Conservation (phyloP, 2,888 invertebrate species). For the Lepidocyrtoides sp. region DNA sequence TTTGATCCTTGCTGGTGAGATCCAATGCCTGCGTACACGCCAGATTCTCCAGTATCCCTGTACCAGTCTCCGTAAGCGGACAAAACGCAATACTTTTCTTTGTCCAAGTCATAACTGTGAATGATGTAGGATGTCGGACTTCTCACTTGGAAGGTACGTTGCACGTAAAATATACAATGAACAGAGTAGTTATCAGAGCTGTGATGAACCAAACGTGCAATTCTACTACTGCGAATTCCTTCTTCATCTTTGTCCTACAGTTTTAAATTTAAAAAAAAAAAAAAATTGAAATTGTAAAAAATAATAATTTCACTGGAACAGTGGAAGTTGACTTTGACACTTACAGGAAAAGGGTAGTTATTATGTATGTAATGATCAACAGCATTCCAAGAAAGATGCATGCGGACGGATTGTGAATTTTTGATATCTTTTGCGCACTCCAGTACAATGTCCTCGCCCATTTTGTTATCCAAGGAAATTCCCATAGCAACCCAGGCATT, state of each 20-base stretch:
- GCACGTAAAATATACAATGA: conserved; percentile 43
- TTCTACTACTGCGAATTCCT: too few species aligned
- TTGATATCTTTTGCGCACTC: conserved; percentile 25
- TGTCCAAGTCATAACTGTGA: neutral
- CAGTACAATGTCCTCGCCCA: conserved; percentile 42
- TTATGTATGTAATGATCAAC: too few species aligned
- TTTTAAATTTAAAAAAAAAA: neutral
- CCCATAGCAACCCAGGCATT: conserved; percentile 26
- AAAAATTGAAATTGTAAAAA: neutral
- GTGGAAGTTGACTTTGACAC: too few species aligned
- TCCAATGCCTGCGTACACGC: neutral
- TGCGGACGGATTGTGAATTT: neutral
- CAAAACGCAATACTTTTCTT: conserved; percentile 1
- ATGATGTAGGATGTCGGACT: neutral
- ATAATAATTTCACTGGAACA: too few species aligned
- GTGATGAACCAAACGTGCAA: neutral
- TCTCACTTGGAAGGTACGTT: neutral
- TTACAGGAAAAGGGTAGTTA: too few species aligned
- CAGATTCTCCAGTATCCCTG: neutral
- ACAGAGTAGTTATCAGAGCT: neutral
- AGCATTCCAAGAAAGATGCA: conserved; percentile 35
- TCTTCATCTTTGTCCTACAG: neutral
- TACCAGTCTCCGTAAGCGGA: conserved; percentile 39
- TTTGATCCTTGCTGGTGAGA: neutral
- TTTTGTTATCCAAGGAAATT: conserved; percentile 3